Evolutionary conservation across 1,140 invertebrate species (phyloP), one percentile per base, ranked within the genome.

Genomic region (Trypoxylus dichotomus): DNA sequence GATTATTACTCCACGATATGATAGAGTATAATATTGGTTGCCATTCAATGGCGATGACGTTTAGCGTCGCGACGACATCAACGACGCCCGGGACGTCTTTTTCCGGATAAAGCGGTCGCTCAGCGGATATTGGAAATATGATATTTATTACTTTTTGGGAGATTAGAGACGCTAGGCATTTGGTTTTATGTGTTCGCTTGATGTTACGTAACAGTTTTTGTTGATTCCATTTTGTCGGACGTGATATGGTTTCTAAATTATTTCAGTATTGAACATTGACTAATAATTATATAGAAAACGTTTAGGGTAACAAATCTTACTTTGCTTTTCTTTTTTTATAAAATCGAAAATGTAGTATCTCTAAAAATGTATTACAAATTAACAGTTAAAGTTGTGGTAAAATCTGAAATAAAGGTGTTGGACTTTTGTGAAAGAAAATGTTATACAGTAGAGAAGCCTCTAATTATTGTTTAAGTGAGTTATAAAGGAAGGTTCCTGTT

Each of bases 91-190:
- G 19, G 42, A 75, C 37, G 19, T 37, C 73, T 2, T 10, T 43
- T 74, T 24, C 29, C 8, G 42, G 19, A 43, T 24, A 43, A 54
- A 54, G 47, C 47, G 47, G 11, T 27, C 11, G 73, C 73, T 32
- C 32, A 7, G 32, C 75, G 75, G 75, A 76, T 76, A 76, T 76
- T 76, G 75, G 75, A 76, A 76, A 76, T 76, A 58, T 19, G 75
- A 76, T 76, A 76, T 76, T 76, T 76, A 76, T 76, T 76, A 76
- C 43, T 58, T 76, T 76, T 54, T 60, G 37, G 21, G 21, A 60
- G 75, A 76, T 76, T 60, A 71, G 63, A 32, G 63, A 6, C 63
- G 19, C 47, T 15, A 54, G 11, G 13, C 47, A 7, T 37, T 58
- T n/a, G 47, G 13, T n/a, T 13, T 58, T 58, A 58, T 13, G 47